These are phyloP conservation scores for Athripsodes cinereus DNA, from an alignment of 2,888 invertebrate genomes.

Conservation along the genomic window DNA sequence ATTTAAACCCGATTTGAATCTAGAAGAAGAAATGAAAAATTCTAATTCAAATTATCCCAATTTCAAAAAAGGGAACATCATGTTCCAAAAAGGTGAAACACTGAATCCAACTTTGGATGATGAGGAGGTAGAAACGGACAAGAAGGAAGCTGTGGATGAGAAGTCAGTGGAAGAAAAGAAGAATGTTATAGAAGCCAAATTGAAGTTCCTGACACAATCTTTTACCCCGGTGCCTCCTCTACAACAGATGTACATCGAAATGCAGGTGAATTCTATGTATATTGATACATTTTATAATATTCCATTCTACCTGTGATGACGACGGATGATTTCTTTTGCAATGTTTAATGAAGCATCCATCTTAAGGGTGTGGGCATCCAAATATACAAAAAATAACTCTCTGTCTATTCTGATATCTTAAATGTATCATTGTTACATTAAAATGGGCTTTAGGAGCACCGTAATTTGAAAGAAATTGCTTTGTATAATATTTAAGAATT, in stretches of 20 bases:
- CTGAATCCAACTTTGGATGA: conserved; percentile 28
- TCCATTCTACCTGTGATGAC: too few relatives aligned
- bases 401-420: too few relatives aligned
- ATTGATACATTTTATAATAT: too few relatives aligned
- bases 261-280: conserved; percentile 41
- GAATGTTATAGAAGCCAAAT: conserved; percentile 46
- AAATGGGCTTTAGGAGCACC: too few relatives aligned
- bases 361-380: too few relatives aligned
- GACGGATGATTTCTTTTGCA: too few relatives aligned
- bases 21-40: conserved; percentile 22
- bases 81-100: conserved; percentile 50
- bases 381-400: too few relatives aligned
- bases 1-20: conserved; percentile 30
- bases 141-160: conserved; percentile 36
- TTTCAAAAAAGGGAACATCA: conserved; percentile 41
- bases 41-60: conserved; percentile 31
- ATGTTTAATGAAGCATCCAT: too few relatives aligned
- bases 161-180: conserved; percentile 36
- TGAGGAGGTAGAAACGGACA: conserved; percentile 12
- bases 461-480: too few relatives aligned
- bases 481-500: too few relatives aligned
- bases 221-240: conserved; percentile 48
- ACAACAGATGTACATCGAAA: conserved; percentile 51
- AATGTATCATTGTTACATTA: too few relatives aligned
- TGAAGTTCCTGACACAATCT: conserved; percentile 47